These are phyloP conservation scores for Bovichtus variegatus DNA, from an alignment of 2,797 vertebrate species.

Conservation along the genomic window DNA sequence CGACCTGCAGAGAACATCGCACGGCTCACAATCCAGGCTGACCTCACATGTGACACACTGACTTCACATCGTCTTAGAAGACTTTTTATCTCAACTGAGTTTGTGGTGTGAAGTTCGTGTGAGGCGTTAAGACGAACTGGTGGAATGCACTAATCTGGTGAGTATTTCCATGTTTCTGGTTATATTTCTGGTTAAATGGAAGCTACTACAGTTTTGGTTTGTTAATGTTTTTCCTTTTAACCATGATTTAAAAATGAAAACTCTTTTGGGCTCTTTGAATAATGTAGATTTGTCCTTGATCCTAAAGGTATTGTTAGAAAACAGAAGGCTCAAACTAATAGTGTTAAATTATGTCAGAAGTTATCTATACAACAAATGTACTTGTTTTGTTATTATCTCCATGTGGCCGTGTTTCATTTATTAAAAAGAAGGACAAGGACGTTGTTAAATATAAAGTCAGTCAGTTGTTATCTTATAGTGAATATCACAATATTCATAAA, in stretches of 20 bases:
- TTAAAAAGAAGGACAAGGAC: background rate
- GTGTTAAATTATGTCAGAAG: background rate
- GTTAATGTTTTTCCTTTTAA: background rate
- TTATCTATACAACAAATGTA: background rate
- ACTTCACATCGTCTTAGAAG: background rate
- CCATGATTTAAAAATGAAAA: background rate
- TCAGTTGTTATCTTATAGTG: background rate
- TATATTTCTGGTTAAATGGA: background rate
- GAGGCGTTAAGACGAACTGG: conserved; percentile 17
- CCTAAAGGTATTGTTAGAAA: background rate
- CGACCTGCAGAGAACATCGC: conserved; percentile 19
- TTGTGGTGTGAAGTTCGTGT: conserved; percentile 7
- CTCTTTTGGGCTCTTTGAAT: background rate
- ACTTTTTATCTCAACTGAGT: background rate
- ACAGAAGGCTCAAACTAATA: background rate
- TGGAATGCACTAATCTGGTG: conserved; percentile 48
- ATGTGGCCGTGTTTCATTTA: background rate
- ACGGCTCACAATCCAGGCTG: conserved; percentile 17
- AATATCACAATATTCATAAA: background rate
- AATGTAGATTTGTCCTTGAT: background rate
- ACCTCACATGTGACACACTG: conserved; percentile 32
- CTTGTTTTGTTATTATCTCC: background rate
- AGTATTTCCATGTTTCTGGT: conserved; percentile 44
- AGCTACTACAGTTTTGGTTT: background rate
- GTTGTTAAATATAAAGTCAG: background rate